These are phyloP conservation scores for Lithophane semibrunnea DNA, from an alignment of 2,888 invertebrate genomes.

Conservation along the genomic window DNA sequence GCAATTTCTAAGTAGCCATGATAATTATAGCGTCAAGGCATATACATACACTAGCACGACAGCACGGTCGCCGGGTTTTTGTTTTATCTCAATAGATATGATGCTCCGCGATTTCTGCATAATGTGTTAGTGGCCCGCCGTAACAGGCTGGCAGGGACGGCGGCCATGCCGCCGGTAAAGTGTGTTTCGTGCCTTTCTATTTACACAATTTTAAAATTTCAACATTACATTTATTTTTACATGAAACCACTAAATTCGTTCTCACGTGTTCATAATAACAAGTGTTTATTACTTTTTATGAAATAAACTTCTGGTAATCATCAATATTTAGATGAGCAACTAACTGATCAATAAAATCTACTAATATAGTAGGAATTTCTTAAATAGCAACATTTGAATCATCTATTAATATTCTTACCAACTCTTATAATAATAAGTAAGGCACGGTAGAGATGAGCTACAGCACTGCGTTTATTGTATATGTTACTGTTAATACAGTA, in stretches of 20 bases:
- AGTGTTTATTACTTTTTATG: slow-evolving; percentile 53
- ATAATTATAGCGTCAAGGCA: slow-evolving; percentile 33
- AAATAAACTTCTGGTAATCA: slow-evolving; percentile 52
- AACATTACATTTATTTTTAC: slow-evolving; percentile 31
- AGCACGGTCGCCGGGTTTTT: neutral
- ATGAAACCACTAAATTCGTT: slow-evolving; percentile 49
- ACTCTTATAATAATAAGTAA: slow-evolving; percentile 64
- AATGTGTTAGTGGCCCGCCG: neutral
- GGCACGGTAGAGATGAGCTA: slow-evolving; percentile 68
- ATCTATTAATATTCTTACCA: slow-evolving; percentile 55
- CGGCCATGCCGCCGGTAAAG: neutral
- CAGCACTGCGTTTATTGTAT: slow-evolving; percentile 61
- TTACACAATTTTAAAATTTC: slow-evolving; percentile 32
- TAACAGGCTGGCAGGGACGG: too few species aligned
- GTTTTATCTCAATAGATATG: neutral
- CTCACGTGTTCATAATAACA: slow-evolving; percentile 61
- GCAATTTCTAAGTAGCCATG: slow-evolving; percentile 49
- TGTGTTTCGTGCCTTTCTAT: slow-evolving; percentile 11
- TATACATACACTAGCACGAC: neutral
- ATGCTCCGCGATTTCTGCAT: neutral
- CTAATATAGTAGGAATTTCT: slow-evolving; percentile 65
- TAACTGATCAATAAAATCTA: slow-evolving; percentile 64
- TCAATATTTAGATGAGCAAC: slow-evolving; percentile 62
- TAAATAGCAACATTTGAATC: slow-evolving; percentile 55
- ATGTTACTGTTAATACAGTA: slow-evolving; percentile 51